Conservation (phyloP, 2,113 vertebrate genomes). For the Corynorhinus townsendii region DNA sequence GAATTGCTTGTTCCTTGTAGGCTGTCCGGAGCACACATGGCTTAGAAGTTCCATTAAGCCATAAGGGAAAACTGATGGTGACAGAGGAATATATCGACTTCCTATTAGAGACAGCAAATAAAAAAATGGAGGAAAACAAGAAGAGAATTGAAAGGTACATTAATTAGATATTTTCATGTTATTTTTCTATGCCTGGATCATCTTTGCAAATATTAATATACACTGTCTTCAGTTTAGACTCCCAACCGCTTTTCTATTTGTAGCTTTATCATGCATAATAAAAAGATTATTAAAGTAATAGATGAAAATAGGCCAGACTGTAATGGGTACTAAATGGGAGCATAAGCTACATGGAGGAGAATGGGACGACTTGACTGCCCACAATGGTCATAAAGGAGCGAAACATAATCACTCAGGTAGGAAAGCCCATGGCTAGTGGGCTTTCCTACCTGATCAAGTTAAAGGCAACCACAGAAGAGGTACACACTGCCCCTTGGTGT, state of each 20-base stretch:
- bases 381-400: not conserved
- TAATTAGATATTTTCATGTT: not conserved
- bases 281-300: not conserved
- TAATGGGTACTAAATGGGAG: not conserved
- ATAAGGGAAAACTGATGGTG: constrained; percentile 86
- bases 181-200: not conserved
- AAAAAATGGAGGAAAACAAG: constrained; percentile 93
- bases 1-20: constrained; percentile 73
- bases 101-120: constrained; percentile 87
- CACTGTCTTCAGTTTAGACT: not conserved
- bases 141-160: constrained; percentile 89
- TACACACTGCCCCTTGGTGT: fast-evolving
- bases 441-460: too few species aligned
- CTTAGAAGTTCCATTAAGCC: constrained; percentile 92
- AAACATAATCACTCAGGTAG: not conserved
- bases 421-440: too few species aligned
- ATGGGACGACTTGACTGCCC: not conserved
- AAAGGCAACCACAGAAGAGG: not conserved
- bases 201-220: not conserved
- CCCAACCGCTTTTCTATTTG: not conserved
- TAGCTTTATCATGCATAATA: not conserved
- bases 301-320: not conserved
- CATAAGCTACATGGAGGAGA: not conserved
- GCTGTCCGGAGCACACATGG: constrained; percentile 94
- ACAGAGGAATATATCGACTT: constrained; percentile 89